Evolutionary conservation across 2,888 invertebrate species (phyloP), one percentile per base, ranked within the genome.

Genomic region (Leptinotarsa peninsularis): DNA sequence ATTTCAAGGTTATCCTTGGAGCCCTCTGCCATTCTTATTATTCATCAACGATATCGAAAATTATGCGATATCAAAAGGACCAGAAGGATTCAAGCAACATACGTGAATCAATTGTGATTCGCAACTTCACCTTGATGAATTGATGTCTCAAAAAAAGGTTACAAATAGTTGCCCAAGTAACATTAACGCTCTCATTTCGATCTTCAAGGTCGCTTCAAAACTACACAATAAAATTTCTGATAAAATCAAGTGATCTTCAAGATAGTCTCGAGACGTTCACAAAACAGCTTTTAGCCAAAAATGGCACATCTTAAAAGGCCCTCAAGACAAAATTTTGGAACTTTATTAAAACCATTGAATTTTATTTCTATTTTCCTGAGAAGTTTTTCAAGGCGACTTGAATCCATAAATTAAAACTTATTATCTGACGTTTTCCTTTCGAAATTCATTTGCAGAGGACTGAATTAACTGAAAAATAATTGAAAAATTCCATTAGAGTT

Each of bases 371-470:
- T 60, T 14, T 60, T 60, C 18, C 15, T 60, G 60, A 18, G 14
- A 17, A 23, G n/a, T 60, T 60, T 17, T 60, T 60, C 60, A n/a
- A 23, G 23, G 18, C 14, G 14, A 60, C 18, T 60, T 60, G 2
- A 60, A 60, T 60, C 2, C 21, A 60, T 60, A 21, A 60, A 60
- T 60, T 60, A n/a, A 60, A 60, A 60, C 60, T 60, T 14, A 60
- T 60, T 60, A 60, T 60, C 60, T 60, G 18, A 60, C 60, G 60
- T 60, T 60, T 60, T 60, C 3, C 14, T 60, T 1, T 60, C 10
- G 18, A 23, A 60, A 17, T 60, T 7, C 15, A 60, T 60, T 60
- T 13, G 15, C 13, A 18, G 60, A 7, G 18, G 60, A 60, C 60
- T 60, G 4, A 60, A 60, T 60, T n/a, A 60, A 18, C 60, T 60